phyloP scores from a whole-genome alignment of 2,888 invertebrate species.

The Therioaphis trifolii region DNA sequence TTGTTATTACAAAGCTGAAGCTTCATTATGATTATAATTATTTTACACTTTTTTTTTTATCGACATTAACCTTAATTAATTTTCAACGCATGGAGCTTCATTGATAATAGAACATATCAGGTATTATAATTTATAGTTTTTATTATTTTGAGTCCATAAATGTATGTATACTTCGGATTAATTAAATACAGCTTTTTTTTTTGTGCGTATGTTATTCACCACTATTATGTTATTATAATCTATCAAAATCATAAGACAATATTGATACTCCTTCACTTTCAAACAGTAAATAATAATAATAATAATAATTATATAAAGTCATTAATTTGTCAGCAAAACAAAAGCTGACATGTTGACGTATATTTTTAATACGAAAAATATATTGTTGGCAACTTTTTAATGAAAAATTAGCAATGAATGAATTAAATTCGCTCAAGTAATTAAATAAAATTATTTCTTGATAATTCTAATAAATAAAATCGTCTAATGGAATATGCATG shows the following conservation, averaged over 20 bases:
- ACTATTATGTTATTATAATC: background rate
- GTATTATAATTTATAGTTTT: background rate
- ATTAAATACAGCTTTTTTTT: background rate
- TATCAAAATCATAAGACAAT: conserved; percentile 15
- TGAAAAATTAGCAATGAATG: background rate
- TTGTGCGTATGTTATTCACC: background rate
- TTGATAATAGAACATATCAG: no score
- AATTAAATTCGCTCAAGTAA: no score
- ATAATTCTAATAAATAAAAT: no score
- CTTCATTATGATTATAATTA: no score
- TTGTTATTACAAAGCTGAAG: no score
- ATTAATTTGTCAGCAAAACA: conserved; percentile 32
- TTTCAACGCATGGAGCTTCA: no score
- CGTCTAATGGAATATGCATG: no score
- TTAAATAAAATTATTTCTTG: background rate
- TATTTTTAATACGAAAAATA: conserved; percentile 17
- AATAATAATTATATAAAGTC: background rate
- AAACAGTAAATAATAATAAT: no score
- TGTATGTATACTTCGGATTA: background rate
- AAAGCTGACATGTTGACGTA: conserved; percentile 25
- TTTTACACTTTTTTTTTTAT: no score
- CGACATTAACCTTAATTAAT: no score
- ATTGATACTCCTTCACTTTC: conserved; percentile 13
- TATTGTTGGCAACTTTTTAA: background rate
- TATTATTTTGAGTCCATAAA: background rate